Conservation (phyloP, 2,797 vertebrate genomes). For the Chiloscyllium punctatum region DNA sequence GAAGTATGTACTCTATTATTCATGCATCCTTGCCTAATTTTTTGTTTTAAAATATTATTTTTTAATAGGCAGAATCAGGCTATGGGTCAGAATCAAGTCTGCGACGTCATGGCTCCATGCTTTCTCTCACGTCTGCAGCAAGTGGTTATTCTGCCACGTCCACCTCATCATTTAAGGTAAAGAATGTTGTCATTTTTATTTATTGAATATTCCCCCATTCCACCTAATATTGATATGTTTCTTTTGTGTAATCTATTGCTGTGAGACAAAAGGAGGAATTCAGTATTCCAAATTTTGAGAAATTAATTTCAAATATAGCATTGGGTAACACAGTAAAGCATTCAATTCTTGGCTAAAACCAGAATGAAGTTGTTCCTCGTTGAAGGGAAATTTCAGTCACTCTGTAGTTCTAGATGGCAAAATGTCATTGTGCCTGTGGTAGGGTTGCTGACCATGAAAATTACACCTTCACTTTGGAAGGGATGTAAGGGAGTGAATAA, state of each 20-base stretch:
- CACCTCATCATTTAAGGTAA: constrained; percentile 92
- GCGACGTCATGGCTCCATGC: constrained; percentile 87
- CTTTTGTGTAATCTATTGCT: neutral
- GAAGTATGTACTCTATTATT: neutral
- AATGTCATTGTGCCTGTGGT: neutral
- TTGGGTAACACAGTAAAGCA: neutral
- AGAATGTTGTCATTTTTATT: constrained; percentile 30
- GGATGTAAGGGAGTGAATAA: neutral
- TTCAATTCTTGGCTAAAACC: neutral
- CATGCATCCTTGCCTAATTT: neutral
- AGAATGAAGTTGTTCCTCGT: neutral
- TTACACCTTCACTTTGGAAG: too few relatives aligned
- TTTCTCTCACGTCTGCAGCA: constrained; percentile 90
- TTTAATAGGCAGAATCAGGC: constrained; percentile 78
- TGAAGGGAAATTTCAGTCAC: neutral
- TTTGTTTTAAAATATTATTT: neutral
- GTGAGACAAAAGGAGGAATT: neutral
- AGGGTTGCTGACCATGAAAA: neutral
- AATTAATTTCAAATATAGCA: neutral
- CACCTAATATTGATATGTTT: neutral
- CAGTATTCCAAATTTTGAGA: neutral
- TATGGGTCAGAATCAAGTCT: constrained; percentile 94
- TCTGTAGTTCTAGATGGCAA: neutral
- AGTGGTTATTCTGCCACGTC: constrained; percentile 92
- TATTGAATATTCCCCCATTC: neutral